A percentile compares a stretch with the other conserved stretches of the same genome.
Evolutionary conservation across 2,797 vertebrate genomes (phyloP).

Genomic region (Falco berigora): DNA sequence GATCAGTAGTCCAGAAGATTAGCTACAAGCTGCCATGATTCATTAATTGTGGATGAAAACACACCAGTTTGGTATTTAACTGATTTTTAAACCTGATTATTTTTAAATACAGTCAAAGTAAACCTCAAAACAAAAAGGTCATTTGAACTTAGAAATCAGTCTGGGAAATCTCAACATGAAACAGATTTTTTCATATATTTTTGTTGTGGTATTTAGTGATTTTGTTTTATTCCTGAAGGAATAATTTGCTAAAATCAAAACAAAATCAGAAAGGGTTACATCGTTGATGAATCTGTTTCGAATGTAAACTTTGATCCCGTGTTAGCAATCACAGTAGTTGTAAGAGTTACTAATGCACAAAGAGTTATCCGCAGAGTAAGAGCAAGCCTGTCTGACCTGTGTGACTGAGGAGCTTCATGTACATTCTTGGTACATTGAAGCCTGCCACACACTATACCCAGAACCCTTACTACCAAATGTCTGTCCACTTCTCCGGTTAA

Average conservation of each 20-base stretch:
- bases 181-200: not conserved
- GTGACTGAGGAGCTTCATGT: rapidly evolving
- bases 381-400: not conserved
- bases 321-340: not conserved
- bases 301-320: not conserved
- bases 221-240: not conserved
- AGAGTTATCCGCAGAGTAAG: not conserved
- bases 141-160: not conserved
- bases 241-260: not conserved
- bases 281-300: not conserved
- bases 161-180: not conserved
- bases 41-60: not conserved
- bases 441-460: not conserved
- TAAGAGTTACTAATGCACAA: not conserved
- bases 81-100: not conserved
- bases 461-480: not conserved
- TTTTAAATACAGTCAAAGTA: not conserved
- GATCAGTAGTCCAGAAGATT: not conserved
- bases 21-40: not conserved
- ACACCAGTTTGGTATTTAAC: not conserved
- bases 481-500: not conserved
- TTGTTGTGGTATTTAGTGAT: not conserved
- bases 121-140: not conserved
- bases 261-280: not conserved
- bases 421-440: not conserved